Conservation (phyloP, 2,888 invertebrate genomes). For the Papilio elwesi region DNA sequence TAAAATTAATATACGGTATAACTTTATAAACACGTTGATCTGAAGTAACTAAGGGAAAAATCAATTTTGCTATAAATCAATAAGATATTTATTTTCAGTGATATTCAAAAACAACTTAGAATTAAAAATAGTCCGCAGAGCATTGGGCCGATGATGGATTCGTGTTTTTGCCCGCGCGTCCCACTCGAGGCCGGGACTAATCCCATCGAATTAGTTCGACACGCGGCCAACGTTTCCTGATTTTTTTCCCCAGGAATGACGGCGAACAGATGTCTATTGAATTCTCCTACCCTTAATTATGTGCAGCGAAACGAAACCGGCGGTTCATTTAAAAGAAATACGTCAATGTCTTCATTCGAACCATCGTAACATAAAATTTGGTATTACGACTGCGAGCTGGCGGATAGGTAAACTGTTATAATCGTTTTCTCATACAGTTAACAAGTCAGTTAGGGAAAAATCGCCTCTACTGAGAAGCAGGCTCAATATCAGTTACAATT, state of each 20-base stretch:
- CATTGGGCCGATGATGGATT: slow-evolving; percentile 72
- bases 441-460: neutral
- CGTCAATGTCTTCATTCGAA: slow-evolving; percentile 35
- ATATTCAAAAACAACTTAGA: slow-evolving; percentile 42
- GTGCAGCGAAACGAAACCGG: slow-evolving; percentile 73
- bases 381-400: neutral
- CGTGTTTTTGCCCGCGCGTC: slow-evolving; percentile 76
- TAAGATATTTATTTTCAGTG: slow-evolving; percentile 24
- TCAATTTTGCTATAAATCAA: neutral
- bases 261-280: slow-evolving; percentile 76
- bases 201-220: slow-evolving; percentile 79
- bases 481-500: no score
- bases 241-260: slow-evolving; percentile 65
- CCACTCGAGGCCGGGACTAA: slow-evolving; percentile 59
- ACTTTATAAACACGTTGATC: no score
- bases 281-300: slow-evolving; percentile 69
- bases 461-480: neutral
- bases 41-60: no score
- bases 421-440: neutral
- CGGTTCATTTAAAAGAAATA: slow-evolving; percentile 48
- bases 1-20: no score
- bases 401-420: neutral
- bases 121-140: slow-evolving; percentile 28
- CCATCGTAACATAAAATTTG: slow-evolving; percentile 16
- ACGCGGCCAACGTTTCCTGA: slow-evolving; percentile 74